Percentiles rank a stretch among this genome's conserved stretches.
Evolutionary conservation across 2,113 vertebrate genomes (phyloP).

Genomic region (Leucoraja erinaceus): DNA sequence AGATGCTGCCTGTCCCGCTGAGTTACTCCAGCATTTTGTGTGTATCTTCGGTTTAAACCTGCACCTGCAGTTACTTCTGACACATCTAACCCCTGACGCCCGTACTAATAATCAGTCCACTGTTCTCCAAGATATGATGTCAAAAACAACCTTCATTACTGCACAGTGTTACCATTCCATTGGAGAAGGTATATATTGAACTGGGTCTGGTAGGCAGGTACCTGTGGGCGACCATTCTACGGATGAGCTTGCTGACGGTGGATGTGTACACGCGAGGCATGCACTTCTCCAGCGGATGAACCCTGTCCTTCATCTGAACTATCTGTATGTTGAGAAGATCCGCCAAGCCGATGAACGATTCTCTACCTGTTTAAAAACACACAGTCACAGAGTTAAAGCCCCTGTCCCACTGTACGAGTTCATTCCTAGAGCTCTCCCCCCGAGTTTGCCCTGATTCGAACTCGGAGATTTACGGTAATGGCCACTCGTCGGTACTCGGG

Average conservation of each 20-base stretch:
- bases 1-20: no score
- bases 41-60: no score
- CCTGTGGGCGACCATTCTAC: constrained; percentile 68
- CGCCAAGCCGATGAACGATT: constrained; percentile 74
- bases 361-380: constrained; percentile 61
- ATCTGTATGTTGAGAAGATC: constrained; percentile 90
- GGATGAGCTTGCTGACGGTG: constrained; percentile 58
- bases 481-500: no score
- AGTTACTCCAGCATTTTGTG: no score
- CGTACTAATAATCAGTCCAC: no score
- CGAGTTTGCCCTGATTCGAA: no score
- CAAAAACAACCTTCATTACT: background rate
- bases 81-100: no score
- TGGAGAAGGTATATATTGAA: no score
- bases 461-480: no score
- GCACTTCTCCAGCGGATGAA: constrained; percentile 63
- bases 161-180: background rate
- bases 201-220: constrained; percentile 48
- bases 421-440: no score
- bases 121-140: background rate
- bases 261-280: constrained; percentile 66
- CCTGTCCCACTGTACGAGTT: no score
- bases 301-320: constrained; percentile 65
- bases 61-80: no score
- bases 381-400: background rate